phyloP scores from a whole-genome alignment of 2,797 vertebrate species.

The Todus mexicanus region DNA sequence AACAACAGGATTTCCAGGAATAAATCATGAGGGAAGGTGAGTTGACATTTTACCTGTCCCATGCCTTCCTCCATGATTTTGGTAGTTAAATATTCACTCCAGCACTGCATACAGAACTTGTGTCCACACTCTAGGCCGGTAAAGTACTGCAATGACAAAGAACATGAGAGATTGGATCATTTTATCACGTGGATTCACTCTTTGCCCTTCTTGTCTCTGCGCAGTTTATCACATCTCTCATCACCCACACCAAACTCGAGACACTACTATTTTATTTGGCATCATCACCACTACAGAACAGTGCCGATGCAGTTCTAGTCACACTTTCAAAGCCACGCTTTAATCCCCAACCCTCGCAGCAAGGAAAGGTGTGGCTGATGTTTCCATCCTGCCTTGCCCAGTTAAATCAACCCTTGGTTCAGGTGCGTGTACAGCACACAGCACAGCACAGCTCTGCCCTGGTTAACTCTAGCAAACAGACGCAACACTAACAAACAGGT shows the following conservation, averaged over 20 bases:
- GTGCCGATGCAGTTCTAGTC: background rate
- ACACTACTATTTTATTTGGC: background rate
- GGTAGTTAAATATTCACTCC: slow-evolving; percentile 99
- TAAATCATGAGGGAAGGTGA: background rate
- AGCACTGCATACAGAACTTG: slow-evolving; percentile 99
- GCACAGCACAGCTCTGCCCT: background rate
- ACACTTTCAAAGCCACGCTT: background rate
- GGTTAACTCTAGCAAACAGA: background rate
- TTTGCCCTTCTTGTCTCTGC: background rate
- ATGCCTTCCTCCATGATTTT: slow-evolving; percentile 99
- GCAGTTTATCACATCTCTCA: background rate
- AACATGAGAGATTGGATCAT: background rate
- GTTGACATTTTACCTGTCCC: slow-evolving; percentile 89
- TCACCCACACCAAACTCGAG: background rate
- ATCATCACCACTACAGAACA: background rate
- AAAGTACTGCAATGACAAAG: slow-evolving; percentile 86
- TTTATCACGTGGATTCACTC: background rate
- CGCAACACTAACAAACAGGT: background rate
- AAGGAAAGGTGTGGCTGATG: background rate
- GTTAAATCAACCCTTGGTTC: background rate
- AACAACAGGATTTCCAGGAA: background rate
- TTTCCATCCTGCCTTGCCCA: background rate
- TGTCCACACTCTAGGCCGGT: slow-evolving; percentile 99
- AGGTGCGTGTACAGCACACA: background rate
- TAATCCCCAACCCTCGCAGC: background rate